Conservation (phyloP, 2,113 vertebrate species). For the Motacilla alba region DNA sequence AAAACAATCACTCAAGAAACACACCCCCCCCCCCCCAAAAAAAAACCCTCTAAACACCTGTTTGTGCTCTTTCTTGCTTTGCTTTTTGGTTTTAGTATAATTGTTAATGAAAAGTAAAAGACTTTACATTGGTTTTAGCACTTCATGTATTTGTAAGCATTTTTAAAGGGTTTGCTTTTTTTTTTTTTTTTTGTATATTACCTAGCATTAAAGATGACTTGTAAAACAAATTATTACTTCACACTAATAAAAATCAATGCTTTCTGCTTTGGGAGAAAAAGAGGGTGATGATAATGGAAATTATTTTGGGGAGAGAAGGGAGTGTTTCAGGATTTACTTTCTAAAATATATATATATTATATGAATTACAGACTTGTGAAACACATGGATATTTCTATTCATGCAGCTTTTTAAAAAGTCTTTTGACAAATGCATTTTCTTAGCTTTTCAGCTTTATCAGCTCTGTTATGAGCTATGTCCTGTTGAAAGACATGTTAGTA, state of each 20-base stretch:
- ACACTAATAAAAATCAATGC: background rate
- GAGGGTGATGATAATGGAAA: background rate
- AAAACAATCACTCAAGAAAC: background rate
- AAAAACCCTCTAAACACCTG: background rate
- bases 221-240: background rate
- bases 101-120: background rate
- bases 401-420: background rate
- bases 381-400: background rate
- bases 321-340: background rate
- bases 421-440: background rate
- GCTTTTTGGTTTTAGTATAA: background rate
- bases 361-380: background rate
- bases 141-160: background rate
- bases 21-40: accelerated
- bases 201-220: background rate
- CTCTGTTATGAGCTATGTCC: background rate
- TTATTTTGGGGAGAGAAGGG: background rate
- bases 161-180: background rate
- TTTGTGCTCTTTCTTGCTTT: background rate
- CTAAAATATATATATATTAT: background rate
- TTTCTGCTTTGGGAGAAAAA: background rate
- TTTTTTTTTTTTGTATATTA: background rate
- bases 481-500: background rate
- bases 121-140: background rate
- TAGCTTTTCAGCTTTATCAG: background rate